A percentile compares a stretch with the other conserved stretches of the same genome.
phyloP scores from a whole-genome alignment of 2,797 vertebrate species.

The Limosa lapponica region DNA sequence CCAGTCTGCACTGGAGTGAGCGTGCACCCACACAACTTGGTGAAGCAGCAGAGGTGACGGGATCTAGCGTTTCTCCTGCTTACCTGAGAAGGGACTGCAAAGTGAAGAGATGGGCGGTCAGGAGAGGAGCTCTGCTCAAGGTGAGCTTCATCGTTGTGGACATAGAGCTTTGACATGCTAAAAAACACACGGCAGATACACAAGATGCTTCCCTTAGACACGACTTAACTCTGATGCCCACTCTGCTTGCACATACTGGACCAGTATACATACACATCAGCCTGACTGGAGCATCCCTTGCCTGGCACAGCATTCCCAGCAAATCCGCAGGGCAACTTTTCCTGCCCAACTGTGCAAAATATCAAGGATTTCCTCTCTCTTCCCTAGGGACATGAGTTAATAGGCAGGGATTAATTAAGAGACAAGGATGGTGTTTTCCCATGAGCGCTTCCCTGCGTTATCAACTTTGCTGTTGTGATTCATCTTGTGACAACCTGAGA shows the following conservation, averaged over 20 bases:
- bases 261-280: not conserved
- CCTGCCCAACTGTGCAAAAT: not conserved
- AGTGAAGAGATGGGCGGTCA: constrained; percentile 27
- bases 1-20: not conserved
- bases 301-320: not conserved
- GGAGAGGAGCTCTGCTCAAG: constrained; percentile 24
- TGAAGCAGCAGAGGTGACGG: not conserved
- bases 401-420: not conserved
- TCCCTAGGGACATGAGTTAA: not conserved
- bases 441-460: not conserved
- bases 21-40: fast-evolving
- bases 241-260: not conserved
- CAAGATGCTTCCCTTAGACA: not conserved
- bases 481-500: not conserved
- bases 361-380: not conserved
- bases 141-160: not conserved
- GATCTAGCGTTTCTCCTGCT: not conserved
- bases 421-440: not conserved
- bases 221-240: not conserved
- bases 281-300: not conserved
- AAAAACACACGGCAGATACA: not conserved
- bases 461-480: not conserved
- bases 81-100: constrained; percentile 68
- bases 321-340: not conserved
- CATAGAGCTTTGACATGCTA: constrained; percentile 57